These are phyloP conservation scores for Osmoderma eremita DNA, from an alignment of 2,888 invertebrate species.

Conservation along the genomic window DNA sequence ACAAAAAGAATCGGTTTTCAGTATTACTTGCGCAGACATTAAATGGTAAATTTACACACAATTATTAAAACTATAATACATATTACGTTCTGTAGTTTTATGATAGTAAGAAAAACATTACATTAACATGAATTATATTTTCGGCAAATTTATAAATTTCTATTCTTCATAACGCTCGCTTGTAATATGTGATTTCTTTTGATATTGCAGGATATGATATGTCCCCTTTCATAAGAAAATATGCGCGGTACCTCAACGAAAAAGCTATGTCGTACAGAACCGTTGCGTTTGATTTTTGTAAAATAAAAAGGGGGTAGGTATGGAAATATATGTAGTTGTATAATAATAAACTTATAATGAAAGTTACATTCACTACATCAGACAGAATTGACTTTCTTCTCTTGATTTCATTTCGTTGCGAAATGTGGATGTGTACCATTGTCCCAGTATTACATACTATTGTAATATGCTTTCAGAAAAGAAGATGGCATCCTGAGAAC, in stretches of 20 bases:
- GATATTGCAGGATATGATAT: constrained; percentile 89
- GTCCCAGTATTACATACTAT: too few species aligned
- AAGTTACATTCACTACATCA: not conserved
- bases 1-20: constrained; percentile 1
- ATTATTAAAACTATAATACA: too few species aligned
- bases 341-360: not conserved
- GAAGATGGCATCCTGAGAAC: constrained; percentile 96
- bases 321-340: not conserved
- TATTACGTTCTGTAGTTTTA: too few species aligned
- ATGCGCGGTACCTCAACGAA: constrained; percentile 98
- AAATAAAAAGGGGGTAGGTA: constrained; percentile 95
- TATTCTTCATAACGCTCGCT: too few species aligned
- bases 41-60: too few species aligned
- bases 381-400: constrained; percentile 6
- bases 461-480: constrained; percentile 71
- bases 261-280: constrained; percentile 98
- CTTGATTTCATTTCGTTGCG: too few species aligned
- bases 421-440: too few species aligned
- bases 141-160: too few species aligned
- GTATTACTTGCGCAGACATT: constrained; percentile 40
- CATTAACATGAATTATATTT: too few species aligned
- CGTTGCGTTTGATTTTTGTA: constrained; percentile 99
- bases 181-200: constrained; percentile 44
- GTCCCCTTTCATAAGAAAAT: constrained; percentile 97
- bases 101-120: too few species aligned